These are phyloP conservation scores for Anguilla rostrata DNA, from an alignment of 2,113 vertebrate genomes.

Conservation along the genomic window DNA sequence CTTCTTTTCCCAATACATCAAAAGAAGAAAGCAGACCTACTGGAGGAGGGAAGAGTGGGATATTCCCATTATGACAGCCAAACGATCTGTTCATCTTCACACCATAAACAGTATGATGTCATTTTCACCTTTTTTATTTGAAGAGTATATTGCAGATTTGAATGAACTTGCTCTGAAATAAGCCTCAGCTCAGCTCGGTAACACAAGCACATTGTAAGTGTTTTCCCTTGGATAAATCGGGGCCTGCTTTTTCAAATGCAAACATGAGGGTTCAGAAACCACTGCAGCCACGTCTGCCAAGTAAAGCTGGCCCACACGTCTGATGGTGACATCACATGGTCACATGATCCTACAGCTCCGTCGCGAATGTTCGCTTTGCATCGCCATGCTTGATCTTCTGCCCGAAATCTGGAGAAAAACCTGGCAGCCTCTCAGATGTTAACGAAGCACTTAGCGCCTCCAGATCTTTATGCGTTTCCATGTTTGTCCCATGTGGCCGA, in stretches of 20 bases:
- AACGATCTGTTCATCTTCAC: conserved; percentile 52
- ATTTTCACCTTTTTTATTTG: conserved; percentile 59
- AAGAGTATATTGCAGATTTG: conserved; percentile 61
- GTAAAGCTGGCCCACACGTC: conserved; percentile 47
- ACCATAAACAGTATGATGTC: conserved; percentile 53
- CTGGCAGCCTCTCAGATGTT: conserved; percentile 34
- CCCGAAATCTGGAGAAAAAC: conserved; percentile 40
- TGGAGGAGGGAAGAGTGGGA: conserved; percentile 37
- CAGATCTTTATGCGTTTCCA: conserved; percentile 33
- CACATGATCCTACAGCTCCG: conserved; percentile 42
- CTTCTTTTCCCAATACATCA: conserved; percentile 51
- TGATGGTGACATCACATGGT: conserved; percentile 58
- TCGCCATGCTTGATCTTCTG: conserved; percentile 40
- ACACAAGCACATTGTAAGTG: conserved; percentile 25
- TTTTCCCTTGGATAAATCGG: conserved; percentile 43
- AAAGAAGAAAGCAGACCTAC: conserved; percentile 54
- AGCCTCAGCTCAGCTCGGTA: conserved; percentile 46
- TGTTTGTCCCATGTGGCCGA: conserved; percentile 35
- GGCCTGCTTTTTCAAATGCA: conserved; percentile 46
- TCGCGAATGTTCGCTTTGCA: conserved; percentile 48
- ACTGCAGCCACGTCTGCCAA: conserved; percentile 51
- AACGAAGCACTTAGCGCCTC: conserved; percentile 43
- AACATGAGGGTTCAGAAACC: conserved; percentile 45
- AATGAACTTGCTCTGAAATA: conserved; percentile 35
- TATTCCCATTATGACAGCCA: conserved; percentile 57